Evolutionary conservation across 2,797 vertebrate species (phyloP).

Genomic region (Lemur catta): DNA sequence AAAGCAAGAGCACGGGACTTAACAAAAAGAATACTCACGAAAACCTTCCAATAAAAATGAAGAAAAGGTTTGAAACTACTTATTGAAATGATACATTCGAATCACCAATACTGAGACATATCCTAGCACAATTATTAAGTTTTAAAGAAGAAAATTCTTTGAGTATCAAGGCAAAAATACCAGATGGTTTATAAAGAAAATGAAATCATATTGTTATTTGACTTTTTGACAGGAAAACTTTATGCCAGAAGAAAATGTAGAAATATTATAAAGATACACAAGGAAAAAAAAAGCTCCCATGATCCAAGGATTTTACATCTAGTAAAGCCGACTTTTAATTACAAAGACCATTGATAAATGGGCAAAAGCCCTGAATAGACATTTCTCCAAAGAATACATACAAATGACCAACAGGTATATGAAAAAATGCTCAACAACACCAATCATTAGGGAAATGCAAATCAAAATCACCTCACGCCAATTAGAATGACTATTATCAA

Average conservation of each 20-base stretch:
- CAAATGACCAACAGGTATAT: background rate
- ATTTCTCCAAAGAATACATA: background rate
- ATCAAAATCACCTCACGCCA: background rate
- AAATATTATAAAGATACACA: background rate
- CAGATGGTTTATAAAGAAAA: background rate
- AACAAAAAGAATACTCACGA: background rate
- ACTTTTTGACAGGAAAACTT: background rate
- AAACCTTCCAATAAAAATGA: background rate
- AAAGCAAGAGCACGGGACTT: background rate
- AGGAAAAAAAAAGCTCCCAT: background rate
- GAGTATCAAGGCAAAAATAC: background rate
- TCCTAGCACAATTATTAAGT: background rate
- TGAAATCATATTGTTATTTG: background rate
- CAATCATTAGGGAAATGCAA: background rate
- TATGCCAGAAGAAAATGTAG: background rate
- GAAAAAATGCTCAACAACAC: background rate
- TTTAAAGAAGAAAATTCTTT: background rate
- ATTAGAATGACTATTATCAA: background rate
- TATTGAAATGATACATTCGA: background rate
- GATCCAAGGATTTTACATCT: background rate
- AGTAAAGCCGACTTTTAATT: background rate
- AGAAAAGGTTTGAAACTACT: background rate
- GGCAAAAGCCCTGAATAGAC: background rate
- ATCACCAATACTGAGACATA: background rate
- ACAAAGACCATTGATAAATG: background rate